Evolutionary conservation across 2,797 vertebrate species (phyloP).

Genomic region (Mus spretus): DNA sequence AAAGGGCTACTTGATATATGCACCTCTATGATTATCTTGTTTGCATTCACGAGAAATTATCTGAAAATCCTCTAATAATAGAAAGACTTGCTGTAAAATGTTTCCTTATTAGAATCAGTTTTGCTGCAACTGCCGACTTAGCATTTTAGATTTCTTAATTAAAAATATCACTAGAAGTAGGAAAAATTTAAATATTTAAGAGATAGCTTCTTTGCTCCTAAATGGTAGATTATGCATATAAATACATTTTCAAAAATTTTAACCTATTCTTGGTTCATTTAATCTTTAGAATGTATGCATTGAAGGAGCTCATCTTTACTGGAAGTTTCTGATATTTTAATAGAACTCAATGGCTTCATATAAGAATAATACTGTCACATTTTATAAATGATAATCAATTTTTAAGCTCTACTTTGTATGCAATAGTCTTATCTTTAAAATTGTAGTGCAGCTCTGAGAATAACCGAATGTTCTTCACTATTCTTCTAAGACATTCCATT

Average conservation of each 20-base stretch:
- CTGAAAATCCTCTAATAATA: slow-evolving; percentile 87
- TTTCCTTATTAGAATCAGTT: slow-evolving; percentile 88
- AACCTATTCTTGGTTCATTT: background rate
- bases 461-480: background rate
- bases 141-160: slow-evolving; percentile 80
- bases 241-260: slow-evolving; percentile 29
- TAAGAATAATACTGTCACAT: background rate
- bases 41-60: slow-evolving; percentile 88
- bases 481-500: background rate
- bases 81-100: slow-evolving; percentile 79
- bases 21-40: slow-evolving; percentile 86
- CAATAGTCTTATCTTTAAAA: slow-evolving; percentile 36
- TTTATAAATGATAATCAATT: slow-evolving; percentile 29
- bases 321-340: background rate
- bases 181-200: slow-evolving; percentile 65
- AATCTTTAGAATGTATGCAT: background rate
- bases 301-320: slow-evolving; percentile 38
- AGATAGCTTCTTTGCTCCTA: slow-evolving; percentile 61
- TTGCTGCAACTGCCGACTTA: slow-evolving; percentile 77
- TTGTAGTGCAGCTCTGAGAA: background rate
- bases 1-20: slow-evolving; percentile 84
- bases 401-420: slow-evolving; percentile 2
- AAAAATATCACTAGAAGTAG: slow-evolving; percentile 67
- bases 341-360: background rate
- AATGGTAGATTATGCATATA: slow-evolving; percentile 30